Evolutionary conservation across 2,113 vertebrate genomes (phyloP).

Genomic region (Nothobranchius furzeri): DNA sequence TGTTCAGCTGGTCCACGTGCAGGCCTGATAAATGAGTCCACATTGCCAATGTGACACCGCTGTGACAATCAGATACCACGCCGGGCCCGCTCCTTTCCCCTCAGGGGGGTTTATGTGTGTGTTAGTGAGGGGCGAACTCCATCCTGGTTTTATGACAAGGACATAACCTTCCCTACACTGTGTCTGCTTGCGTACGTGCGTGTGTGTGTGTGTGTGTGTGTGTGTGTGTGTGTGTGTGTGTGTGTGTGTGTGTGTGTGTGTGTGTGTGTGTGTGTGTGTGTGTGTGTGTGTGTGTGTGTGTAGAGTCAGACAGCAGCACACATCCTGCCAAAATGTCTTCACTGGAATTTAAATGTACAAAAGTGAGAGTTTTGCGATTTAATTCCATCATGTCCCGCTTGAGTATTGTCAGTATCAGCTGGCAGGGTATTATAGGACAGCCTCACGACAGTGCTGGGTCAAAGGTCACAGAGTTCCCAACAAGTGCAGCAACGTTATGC

Average conservation of each 20-base stretch:
- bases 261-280: constrained; percentile 1
- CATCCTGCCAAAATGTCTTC: constrained; percentile 32
- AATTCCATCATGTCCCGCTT: constrained; percentile 30
- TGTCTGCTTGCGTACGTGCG: neutral
- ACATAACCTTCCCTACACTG: constrained; percentile 39
- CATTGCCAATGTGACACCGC: constrained; percentile 62
- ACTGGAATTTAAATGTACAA: constrained; percentile 30
- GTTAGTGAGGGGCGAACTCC: constrained; percentile 9
- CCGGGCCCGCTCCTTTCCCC: constrained; percentile 33
- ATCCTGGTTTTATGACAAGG: constrained; percentile 56
- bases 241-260: constrained; percentile 3
- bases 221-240: constrained; percentile 10
- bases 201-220: constrained; percentile 6
- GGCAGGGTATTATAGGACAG: constrained; percentile 2
- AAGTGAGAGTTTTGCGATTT: constrained; percentile 17
- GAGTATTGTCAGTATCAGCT: neutral
- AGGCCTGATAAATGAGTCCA: constrained; percentile 49
- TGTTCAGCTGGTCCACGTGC: constrained; percentile 43
- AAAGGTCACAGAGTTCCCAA: neutral
- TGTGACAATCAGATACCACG: constrained; percentile 61
- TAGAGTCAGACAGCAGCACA: constrained; percentile 23
- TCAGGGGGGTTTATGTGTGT: constrained; percentile 30
- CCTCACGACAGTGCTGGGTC: neutral
- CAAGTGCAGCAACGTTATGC: too few species aligned
- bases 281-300: constrained; percentile 10